Conservation (phyloP, 1,140 invertebrate genomes). For the Hesperophylax magnus region DNA sequence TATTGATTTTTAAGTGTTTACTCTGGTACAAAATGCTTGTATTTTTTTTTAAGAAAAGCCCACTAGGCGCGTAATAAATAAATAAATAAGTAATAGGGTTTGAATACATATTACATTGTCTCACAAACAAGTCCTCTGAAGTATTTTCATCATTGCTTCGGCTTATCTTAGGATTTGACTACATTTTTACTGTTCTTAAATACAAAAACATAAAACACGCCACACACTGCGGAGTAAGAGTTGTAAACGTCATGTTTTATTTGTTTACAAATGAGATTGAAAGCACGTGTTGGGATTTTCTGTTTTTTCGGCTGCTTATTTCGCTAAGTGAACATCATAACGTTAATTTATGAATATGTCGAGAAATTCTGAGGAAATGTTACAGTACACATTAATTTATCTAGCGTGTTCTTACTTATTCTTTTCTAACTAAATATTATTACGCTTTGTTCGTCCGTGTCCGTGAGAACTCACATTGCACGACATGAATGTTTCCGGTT, state of each 20-base stretch:
- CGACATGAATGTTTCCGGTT: background rate
- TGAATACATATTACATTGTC: too few relatives aligned
- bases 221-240: constrained; percentile 11
- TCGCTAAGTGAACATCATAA: constrained; percentile 2
- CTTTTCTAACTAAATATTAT: too few relatives aligned
- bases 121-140: too few relatives aligned
- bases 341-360: constrained; percentile 1
- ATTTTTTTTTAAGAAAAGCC: too few relatives aligned
- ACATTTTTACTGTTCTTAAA: constrained; percentile 34
- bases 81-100: too few relatives aligned
- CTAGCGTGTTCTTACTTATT: too few relatives aligned
- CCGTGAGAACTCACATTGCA: background rate
- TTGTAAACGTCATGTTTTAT: constrained; percentile 40
- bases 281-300: constrained; percentile 20
- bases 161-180: constrained; percentile 19
- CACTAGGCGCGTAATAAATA: too few relatives aligned
- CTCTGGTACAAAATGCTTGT: too few relatives aligned
- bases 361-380: background rate
- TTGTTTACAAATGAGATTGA: constrained; percentile 40
- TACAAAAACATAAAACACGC: constrained; percentile 28
- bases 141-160: background rate
- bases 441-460: too few relatives aligned
- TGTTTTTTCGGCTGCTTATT: background rate
- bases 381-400: background rate
- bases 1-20: too few relatives aligned